These are phyloP conservation scores for Neoaliturus tenellus DNA, from an alignment of 2,888 invertebrate species.

Conservation along the genomic window DNA sequence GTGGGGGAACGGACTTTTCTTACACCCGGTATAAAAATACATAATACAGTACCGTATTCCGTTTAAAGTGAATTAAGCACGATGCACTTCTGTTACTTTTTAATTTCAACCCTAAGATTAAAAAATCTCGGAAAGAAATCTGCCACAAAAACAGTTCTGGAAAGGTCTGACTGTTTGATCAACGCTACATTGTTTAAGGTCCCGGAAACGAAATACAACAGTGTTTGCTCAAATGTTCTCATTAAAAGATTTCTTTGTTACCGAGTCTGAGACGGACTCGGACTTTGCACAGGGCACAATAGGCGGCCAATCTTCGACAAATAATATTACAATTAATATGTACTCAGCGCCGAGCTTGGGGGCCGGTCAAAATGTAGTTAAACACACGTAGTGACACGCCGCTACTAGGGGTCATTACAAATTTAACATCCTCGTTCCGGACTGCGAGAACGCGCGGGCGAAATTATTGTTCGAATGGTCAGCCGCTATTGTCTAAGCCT, in stretches of 20 bases:
- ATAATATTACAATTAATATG: conserved; percentile 50
- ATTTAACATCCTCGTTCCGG: conserved; percentile 58
- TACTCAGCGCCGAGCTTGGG: conserved; percentile 27
- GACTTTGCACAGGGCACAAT: conserved; percentile 32
- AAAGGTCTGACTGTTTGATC: not conserved
- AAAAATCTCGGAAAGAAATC: not conserved
- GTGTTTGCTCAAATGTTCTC: conserved; percentile 35
- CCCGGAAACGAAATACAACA: conserved; percentile 8
- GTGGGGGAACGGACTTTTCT: no score
- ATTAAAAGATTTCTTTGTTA: conserved; percentile 46
- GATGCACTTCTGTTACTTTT: not conserved
- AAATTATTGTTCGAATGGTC: conserved; percentile 57
- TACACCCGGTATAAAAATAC: no score
- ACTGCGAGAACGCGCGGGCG: conserved; percentile 46
- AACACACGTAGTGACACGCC: conserved; percentile 31
- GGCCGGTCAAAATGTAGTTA: conserved; percentile 48
- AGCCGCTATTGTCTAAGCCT: conserved; percentile 55
- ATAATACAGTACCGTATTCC: no score
- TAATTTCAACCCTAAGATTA: not conserved
- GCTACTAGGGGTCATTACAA: conserved; percentile 58
- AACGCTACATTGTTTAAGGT: conserved; percentile 35
- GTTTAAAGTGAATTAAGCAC: no score
- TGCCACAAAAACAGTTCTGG: conserved; percentile 5
- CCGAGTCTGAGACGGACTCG: not conserved
- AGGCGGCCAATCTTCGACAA: conserved; percentile 49